Evolutionary conservation across 2,113 vertebrate genomes (phyloP).

Genomic region (Eclectus roratus): DNA sequence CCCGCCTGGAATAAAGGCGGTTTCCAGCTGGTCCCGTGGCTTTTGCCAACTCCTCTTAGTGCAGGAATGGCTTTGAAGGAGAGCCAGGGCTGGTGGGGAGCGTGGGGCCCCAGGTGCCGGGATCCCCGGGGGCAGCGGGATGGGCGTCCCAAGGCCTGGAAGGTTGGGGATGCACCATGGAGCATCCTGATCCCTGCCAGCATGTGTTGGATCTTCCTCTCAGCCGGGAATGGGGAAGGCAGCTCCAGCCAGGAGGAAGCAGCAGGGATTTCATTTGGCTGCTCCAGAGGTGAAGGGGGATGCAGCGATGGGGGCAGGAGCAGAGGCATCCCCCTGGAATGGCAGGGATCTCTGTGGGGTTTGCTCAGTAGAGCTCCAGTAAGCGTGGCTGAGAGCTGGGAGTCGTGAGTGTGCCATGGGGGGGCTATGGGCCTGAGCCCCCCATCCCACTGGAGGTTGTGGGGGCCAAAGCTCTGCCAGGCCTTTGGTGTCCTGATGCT

Average conservation of each 20-base stretch:
- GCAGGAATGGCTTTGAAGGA: conserved; percentile 35
- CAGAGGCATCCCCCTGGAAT: accelerated
- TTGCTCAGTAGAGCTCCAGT: not conserved
- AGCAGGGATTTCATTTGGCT: not conserved
- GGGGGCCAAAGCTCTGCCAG: accelerated
- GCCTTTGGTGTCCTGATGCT: not conserved
- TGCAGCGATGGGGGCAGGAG: not conserved
- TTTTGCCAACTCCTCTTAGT: not conserved
- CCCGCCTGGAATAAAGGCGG: not conserved
- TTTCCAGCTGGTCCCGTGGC: conserved; percentile 34
- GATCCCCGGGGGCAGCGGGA: not conserved
- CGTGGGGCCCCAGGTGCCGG: not conserved
- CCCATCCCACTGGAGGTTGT: not conserved
- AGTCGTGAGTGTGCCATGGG: accelerated
- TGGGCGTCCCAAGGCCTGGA: not conserved
- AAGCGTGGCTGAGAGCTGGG: not conserved
- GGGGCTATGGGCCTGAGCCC: not conserved
- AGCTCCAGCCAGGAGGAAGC: not conserved
- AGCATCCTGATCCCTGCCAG: not conserved
- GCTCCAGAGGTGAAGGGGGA: not conserved
- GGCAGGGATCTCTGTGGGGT: not conserved
- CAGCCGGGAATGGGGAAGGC: not conserved
- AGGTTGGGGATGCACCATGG: not conserved
- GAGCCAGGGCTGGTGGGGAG: not conserved
- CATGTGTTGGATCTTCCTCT: not conserved